Conservation (phyloP, 2,797 vertebrate species). For the Pipistrellus pygmaeus region DNA sequence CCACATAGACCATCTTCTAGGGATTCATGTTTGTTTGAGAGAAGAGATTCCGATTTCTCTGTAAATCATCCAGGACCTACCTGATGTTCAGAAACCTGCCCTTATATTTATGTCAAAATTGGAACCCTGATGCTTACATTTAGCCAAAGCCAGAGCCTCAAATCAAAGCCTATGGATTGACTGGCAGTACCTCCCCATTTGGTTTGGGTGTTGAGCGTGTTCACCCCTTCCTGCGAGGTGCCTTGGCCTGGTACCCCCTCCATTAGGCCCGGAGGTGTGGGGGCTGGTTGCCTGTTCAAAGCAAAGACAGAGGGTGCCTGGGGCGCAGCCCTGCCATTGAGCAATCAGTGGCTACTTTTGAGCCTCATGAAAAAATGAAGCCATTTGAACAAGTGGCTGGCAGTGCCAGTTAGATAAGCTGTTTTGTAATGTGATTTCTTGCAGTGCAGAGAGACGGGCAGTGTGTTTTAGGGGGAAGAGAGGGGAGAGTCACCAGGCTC, state of each 20-base stretch:
- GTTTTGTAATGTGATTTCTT: background rate
- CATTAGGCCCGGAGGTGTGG: background rate
- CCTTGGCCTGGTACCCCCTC: background rate
- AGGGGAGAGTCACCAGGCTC: background rate
- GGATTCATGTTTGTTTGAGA: background rate
- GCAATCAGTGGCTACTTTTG: background rate
- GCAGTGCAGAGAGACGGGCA: no score
- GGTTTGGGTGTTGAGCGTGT: background rate
- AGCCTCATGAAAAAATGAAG: background rate
- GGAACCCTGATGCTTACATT: background rate
- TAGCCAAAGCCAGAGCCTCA: background rate
- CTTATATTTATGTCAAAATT: background rate
- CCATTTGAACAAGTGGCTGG: background rate
- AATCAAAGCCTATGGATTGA: background rate
- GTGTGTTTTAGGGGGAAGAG: background rate
- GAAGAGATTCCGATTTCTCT: background rate
- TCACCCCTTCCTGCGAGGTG: no score
- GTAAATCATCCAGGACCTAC: background rate
- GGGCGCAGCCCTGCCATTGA: background rate
- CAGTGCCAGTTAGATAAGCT: background rate
- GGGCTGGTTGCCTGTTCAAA: background rate
- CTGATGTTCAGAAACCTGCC: background rate
- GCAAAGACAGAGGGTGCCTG: fast-evolving
- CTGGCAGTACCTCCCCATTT: background rate
- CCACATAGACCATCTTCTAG: background rate